Base-by-base conservation (phyloP, 2,888 invertebrate genomes). In the Lysandra coridon region DNA sequence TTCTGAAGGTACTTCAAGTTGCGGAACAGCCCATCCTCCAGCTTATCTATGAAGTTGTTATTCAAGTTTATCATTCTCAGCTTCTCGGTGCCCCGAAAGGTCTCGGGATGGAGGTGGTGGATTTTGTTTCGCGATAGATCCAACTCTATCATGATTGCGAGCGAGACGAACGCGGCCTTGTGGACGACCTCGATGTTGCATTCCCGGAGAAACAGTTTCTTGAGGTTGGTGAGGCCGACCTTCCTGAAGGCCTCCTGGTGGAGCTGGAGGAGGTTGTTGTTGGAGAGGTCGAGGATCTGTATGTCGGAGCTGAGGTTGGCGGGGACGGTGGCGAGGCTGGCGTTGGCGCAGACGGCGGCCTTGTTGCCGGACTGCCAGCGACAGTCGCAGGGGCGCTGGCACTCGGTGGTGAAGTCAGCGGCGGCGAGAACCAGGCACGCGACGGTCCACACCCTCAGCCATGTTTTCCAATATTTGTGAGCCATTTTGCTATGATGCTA, bases 321-420 rank as follows among this genome's bases (percentile, higher is more conserved):
- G 1, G 98, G 98, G 78, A 98, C 96, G 53, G 95, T 88, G 80
- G 92, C 95, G 40, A 98, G 95, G 62, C 96, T 95, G 75, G 96
- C 96, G 81, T 95, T 95, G 78, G 95, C 96, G 91, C 98, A 98
- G 85, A 98, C 97, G 49, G 98, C 98, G 2, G 96, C 96, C 89
- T 97, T 98, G 89, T 97, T 97, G 0, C 98, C 98, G 40, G 97
- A 96, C 80, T 96, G 96, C 98, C 98, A 98, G 86, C 97, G 96
- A 89, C 98, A 98, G 87, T 96, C 96, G 91, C 98, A 98, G 30
- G 95, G 95, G 82, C 95, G 91, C 82, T 96, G 96, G 92, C 97
- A 97, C 88, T 95, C 95, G 74, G 95, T 95, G 80, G 95, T 95
- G 88, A 96, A 96, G 85, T 94, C 95, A 81, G 95, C 94, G 81